These are phyloP conservation scores for Drosophila tanythrix DNA, from an alignment of 2,888 invertebrate species.

Conservation along the genomic window DNA sequence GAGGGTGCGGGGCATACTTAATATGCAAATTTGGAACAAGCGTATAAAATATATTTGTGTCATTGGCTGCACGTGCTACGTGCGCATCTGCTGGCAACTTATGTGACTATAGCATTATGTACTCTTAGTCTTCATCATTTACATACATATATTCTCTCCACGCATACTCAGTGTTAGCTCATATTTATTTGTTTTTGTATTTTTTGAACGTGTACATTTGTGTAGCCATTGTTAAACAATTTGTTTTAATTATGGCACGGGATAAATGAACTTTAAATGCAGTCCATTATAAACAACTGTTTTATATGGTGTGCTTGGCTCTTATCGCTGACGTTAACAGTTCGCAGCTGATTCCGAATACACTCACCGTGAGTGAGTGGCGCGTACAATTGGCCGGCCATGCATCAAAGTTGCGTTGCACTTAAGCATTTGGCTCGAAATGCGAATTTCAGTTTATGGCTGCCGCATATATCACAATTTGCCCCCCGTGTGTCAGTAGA, in stretches of 20 bases:
- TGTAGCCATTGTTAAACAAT: conserved; percentile 18
- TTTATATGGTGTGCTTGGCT: not conserved
- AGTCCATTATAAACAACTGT: conserved; percentile 25
- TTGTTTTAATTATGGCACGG: conserved; percentile 28
- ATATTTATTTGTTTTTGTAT: conserved; percentile 5
- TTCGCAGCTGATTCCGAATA: conserved; percentile 29
- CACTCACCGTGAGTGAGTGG: conserved; percentile 1
- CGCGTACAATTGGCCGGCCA: conserved; percentile 17
- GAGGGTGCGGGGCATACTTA: conserved; percentile 41
- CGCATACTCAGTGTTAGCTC: not conserved
- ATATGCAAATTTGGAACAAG: conserved; percentile 48
- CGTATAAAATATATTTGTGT: conserved; percentile 20
- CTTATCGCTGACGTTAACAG: conserved; percentile 39
- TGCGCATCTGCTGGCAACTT: not conserved
- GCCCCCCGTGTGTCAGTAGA: conserved; percentile 22
- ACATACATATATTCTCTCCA: conserved; percentile 1
- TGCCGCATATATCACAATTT: conserved; percentile 40
- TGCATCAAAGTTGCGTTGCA: conserved; percentile 17
- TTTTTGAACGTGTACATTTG: not conserved
- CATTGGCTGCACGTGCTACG: conserved; percentile 20
- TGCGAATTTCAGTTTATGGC: conserved; percentile 41
- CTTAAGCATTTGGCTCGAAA: conserved; percentile 22
- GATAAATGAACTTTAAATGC: conserved; percentile 42
- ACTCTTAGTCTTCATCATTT: conserved; percentile 9
- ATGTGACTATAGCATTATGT: conserved; percentile 8